phyloP scores from a whole-genome alignment of 1,140 invertebrate genomes.

The Aphaenogaster rudis region DNA sequence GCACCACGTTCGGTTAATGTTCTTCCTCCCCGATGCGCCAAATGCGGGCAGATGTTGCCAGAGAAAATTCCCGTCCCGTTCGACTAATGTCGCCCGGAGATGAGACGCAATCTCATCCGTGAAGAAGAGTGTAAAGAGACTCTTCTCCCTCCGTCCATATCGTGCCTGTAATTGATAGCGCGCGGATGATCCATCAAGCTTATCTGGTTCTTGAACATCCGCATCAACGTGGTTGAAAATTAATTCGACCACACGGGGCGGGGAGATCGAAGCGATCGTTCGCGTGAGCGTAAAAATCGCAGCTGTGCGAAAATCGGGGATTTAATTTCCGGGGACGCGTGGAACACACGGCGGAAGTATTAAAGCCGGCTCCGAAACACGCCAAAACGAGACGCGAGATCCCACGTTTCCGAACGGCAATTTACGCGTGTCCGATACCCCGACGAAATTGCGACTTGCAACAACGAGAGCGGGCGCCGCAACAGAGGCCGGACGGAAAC shows the following conservation, averaged over 20 bases:
- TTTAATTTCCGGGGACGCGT: slow-evolving; percentile 45
- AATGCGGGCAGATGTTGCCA: slow-evolving; percentile 6
- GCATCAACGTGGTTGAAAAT: not conserved
- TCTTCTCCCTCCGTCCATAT: not conserved
- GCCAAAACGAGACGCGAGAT: slow-evolving; percentile 7
- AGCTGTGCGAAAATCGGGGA: slow-evolving; percentile 44
- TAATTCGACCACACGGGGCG: not conserved
- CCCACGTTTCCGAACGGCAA: slow-evolving; percentile 8
- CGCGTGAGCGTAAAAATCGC: not conserved
- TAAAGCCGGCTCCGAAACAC: slow-evolving; percentile 8
- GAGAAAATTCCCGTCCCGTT: not conserved
- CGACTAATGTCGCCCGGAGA: slow-evolving; percentile 1
- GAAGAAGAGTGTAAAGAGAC: not conserved
- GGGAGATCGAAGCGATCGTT: not conserved
- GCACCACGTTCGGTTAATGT: not conserved
- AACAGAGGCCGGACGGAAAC: slow-evolving; percentile 12
- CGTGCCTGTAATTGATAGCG: not conserved
- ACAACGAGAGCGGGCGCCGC: not conserved
- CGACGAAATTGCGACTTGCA: slow-evolving; percentile 56
- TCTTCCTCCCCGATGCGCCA: not conserved
- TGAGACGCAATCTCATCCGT: not conserved
- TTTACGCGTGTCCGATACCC: slow-evolving; percentile 40
- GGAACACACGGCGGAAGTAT: slow-evolving; percentile 24
- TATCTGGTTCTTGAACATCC: not conserved
- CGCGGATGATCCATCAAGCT: not conserved